Evolutionary conservation across 2,888 invertebrate genomes (phyloP).

Genomic region (Mesorhabditis spiculigera): DNA sequence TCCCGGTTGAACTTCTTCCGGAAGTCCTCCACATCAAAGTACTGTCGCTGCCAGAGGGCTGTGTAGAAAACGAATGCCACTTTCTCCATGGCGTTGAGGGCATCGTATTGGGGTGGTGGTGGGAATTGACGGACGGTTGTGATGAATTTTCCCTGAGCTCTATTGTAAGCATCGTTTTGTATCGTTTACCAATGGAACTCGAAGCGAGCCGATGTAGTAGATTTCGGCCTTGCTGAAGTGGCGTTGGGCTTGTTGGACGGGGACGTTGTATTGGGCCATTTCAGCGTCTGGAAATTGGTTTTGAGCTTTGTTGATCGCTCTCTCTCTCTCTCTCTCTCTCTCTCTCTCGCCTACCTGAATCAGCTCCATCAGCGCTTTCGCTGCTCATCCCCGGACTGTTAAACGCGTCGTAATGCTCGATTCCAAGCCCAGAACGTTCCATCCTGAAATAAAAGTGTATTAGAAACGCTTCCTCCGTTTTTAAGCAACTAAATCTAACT

Average conservation of each 20-base stretch:
- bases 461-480: no score
- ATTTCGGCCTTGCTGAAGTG: background rate
- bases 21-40: conserved; percentile 26
- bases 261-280: conserved; percentile 4
- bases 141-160: background rate
- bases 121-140: conserved; percentile 12
- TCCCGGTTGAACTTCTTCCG: conserved; percentile 42
- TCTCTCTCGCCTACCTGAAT: background rate
- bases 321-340: no score
- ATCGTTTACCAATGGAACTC: background rate
- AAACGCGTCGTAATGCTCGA: background rate
- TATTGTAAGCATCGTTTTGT: no score
- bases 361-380: conserved; percentile 2
- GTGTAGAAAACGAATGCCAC: conserved; percentile 45
- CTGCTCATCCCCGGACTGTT: background rate
- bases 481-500: no score
- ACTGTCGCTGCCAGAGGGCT: conserved; percentile 31
- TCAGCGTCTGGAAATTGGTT: background rate
- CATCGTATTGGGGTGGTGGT: conserved; percentile 31
- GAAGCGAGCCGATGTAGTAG: background rate
- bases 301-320: background rate
- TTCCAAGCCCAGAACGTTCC: background rate
- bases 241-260: background rate
- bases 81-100: conserved; percentile 31
- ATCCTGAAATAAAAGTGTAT: background rate